Percentiles rank a stretch among this genome's conserved stretches.
These are phyloP conservation scores for Halcyon smyrnensis DNA, from an alignment of 2,797 vertebrate species.

Conservation along the genomic window DNA sequence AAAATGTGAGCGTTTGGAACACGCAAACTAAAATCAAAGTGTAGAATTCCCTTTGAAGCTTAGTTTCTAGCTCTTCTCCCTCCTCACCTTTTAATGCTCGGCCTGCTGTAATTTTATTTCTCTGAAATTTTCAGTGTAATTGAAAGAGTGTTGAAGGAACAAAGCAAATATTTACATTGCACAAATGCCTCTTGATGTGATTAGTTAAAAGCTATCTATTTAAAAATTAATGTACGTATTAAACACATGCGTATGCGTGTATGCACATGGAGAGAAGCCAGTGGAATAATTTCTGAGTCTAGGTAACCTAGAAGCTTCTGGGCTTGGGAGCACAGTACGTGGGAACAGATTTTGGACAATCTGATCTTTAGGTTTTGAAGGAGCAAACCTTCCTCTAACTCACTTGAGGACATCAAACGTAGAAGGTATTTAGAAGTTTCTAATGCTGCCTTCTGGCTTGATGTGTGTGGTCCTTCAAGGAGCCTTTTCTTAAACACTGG, in stretches of 20 bases:
- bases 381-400: background rate
- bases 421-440: background rate
- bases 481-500: background rate
- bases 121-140: slow-evolving; percentile 40
- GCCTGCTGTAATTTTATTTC: slow-evolving; percentile 40
- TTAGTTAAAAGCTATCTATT: slow-evolving; percentile 59
- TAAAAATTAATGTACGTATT: slow-evolving; percentile 37
- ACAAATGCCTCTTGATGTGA: slow-evolving; percentile 47
- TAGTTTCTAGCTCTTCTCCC: background rate
- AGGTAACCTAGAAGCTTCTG: background rate
- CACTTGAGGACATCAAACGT: background rate
- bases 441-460: background rate
- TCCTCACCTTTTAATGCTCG: background rate
- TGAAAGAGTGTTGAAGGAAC: slow-evolving; percentile 55
- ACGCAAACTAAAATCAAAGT: slow-evolving; percentile 36
- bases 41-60: slow-evolving; percentile 24
- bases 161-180: slow-evolving; percentile 69
- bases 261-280: background rate
- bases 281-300: slow-evolving; percentile 4
- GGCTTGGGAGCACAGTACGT: background rate
- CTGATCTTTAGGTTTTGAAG: background rate
- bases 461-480: background rate
- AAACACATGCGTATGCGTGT: background rate
- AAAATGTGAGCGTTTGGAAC: background rate
- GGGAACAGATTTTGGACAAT: background rate